These are phyloP conservation scores for Drosophila vallismaia DNA, from an alignment of 2,888 invertebrate species.

Conservation along the genomic window DNA sequence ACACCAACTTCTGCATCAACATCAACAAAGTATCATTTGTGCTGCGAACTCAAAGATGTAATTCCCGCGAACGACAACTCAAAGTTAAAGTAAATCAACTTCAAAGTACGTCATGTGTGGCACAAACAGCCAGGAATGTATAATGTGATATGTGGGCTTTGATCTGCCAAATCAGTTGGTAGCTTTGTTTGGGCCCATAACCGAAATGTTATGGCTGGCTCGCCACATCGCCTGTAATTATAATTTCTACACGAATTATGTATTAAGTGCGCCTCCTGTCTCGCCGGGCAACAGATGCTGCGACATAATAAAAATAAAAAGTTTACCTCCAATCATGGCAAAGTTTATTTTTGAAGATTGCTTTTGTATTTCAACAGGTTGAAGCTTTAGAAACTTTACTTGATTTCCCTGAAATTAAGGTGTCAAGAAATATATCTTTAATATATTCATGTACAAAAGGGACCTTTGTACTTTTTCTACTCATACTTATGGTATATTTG, in stretches of 20 bases:
- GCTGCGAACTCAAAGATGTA: slow-evolving; percentile 69
- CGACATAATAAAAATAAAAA: slow-evolving; percentile 41
- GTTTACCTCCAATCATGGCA: slow-evolving; percentile 34
- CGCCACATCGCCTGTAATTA: slow-evolving; percentile 59
- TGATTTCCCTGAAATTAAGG: neutral
- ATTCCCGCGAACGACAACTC: slow-evolving; percentile 73
- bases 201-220: slow-evolving; percentile 57
- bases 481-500: too few species aligned
- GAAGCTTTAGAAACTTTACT: neutral
- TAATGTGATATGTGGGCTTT: slow-evolving; percentile 49
- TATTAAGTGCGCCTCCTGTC: slow-evolving; percentile 48
- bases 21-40: slow-evolving; percentile 72
- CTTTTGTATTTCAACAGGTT: neutral
- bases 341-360: slow-evolving; percentile 2
- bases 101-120: slow-evolving; percentile 63
- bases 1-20: slow-evolving; percentile 22
- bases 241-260: slow-evolving; percentile 60
- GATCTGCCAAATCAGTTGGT: slow-evolving; percentile 59
- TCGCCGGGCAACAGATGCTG: slow-evolving; percentile 53
- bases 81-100: slow-evolving; percentile 70
- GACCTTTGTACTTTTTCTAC: neutral
- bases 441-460: neutral
- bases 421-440: neutral
- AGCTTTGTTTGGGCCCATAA: slow-evolving; percentile 41
- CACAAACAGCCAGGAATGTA: slow-evolving; percentile 14